Percentiles rank a stretch among this genome's conserved stretches.
phyloP scores from a whole-genome alignment of 2,797 vertebrate species.

The Galaxias olidus region DNA sequence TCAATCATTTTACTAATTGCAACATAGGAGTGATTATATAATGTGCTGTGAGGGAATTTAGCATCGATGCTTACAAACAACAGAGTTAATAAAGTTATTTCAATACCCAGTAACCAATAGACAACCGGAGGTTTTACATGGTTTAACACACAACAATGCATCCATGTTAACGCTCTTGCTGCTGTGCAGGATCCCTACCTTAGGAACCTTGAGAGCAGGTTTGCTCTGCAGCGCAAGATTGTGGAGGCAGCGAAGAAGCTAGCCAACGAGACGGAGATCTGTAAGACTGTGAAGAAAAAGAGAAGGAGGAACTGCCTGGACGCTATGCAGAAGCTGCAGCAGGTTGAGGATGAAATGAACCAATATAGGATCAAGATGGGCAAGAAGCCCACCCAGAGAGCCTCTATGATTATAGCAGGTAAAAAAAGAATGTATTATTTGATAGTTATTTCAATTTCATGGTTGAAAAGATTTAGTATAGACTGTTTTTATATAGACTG shows the following conservation, averaged over 20 bases:
- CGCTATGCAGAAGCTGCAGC: slow-evolving; percentile 90
- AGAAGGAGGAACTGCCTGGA: slow-evolving; percentile 91
- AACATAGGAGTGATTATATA: no score
- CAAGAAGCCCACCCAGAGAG: slow-evolving; percentile 89
- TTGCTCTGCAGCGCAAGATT: slow-evolving; percentile 94
- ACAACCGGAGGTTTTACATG: no score
- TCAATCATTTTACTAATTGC: no score
- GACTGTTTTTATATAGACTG: no score
- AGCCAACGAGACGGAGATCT: slow-evolving; percentile 86
- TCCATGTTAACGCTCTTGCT: neutral
- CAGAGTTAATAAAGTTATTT: no score
- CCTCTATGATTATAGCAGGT: slow-evolving; percentile 86
- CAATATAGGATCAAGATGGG: slow-evolving; percentile 91
- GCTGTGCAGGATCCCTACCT: slow-evolving; percentile 85
- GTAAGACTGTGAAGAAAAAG: slow-evolving; percentile 94
- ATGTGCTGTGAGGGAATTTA: no score
- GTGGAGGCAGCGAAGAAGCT: slow-evolving; percentile 96
- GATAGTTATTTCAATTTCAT: no score
- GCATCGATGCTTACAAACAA: no score
- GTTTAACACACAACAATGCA: neutral
- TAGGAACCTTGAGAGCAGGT: slow-evolving; percentile 92
- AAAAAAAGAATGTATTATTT: neutral
- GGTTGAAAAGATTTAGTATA: no score
- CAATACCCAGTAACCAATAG: no score
- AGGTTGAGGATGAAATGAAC: slow-evolving; percentile 95